Evolutionary conservation across 2,113 vertebrate genomes (phyloP).

Genomic region (Cephalopholis sonnerati): DNA sequence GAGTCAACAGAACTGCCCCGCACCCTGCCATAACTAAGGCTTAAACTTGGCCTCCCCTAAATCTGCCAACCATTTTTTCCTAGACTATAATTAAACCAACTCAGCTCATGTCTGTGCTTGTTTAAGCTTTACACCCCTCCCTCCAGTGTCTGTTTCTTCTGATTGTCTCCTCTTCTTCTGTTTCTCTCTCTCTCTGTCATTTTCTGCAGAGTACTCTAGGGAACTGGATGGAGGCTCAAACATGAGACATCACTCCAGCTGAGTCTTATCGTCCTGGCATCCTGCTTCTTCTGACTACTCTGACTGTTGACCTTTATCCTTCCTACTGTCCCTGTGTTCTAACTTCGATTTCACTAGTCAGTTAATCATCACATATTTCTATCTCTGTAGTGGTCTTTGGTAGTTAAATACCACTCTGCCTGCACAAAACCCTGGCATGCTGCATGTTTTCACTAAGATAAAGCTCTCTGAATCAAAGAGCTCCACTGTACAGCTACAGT

Average conservation of each 20-base stretch:
- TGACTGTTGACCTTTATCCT: not conserved
- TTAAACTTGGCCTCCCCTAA: not conserved
- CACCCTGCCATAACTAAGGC: too few relatives aligned
- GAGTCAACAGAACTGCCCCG: too few relatives aligned
- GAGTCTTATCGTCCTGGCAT: not conserved
- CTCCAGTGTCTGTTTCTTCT: not conserved
- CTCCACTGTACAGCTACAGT: constrained; percentile 1
- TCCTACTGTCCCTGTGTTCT: rapidly evolving
- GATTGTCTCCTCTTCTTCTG: not conserved
- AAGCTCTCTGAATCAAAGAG: constrained; percentile 34
- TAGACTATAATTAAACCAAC: not conserved
- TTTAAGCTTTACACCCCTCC: not conserved
- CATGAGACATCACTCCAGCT: not conserved
- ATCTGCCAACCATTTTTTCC: not conserved
- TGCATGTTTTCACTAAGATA: constrained; percentile 1
- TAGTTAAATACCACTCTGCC: constrained; percentile 8
- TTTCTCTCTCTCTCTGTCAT: not conserved
- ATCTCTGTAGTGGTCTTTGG: not conserved
- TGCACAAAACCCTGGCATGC: constrained; percentile 9
- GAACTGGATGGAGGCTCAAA: not conserved
- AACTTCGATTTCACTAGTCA: not conserved
- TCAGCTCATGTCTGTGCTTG: not conserved
- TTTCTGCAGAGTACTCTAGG: not conserved
- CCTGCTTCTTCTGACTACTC: not conserved
- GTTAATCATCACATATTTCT: not conserved